Percentiles rank a stretch among this genome's conserved stretches.
Conservation (phyloP, 2,888 invertebrate genomes). For the Acanthosepion lycidas region DNA sequence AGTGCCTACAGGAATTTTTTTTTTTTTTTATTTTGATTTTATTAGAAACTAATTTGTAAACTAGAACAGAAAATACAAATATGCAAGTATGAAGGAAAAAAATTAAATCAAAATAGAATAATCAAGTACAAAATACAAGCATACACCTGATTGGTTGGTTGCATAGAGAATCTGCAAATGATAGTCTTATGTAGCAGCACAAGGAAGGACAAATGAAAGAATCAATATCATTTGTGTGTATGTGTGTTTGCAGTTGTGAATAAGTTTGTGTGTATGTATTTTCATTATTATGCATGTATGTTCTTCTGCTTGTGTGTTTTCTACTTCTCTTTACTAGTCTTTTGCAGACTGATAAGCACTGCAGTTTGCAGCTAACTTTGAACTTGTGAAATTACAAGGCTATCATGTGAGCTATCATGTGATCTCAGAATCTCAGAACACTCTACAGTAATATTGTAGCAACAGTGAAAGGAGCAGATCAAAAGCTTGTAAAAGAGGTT, state of each 20-base stretch:
- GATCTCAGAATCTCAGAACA: background rate
- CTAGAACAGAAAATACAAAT: background rate
- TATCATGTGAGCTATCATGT: background rate
- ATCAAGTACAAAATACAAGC: background rate
- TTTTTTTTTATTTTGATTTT: background rate
- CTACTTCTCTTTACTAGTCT: background rate
- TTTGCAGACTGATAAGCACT: background rate
- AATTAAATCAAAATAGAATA: too few relatives aligned
- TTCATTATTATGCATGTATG: background rate
- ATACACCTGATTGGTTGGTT: background rate
- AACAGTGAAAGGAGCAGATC: background rate
- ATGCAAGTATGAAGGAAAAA: background rate
- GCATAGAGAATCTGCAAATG: background rate
- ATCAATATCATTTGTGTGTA: background rate
- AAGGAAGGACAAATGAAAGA: conserved; percentile 8
- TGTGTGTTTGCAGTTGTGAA: background rate
- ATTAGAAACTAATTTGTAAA: background rate
- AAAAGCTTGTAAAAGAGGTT: background rate
- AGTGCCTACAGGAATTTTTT: background rate
- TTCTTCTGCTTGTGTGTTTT: background rate
- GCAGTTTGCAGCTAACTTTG: conserved; percentile 18
- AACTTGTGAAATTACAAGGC: background rate
- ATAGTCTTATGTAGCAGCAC: background rate
- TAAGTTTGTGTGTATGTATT: background rate
- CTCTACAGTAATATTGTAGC: background rate